Conservation (phyloP, 2,888 invertebrate species). For the Ectemnius lituratus region DNA sequence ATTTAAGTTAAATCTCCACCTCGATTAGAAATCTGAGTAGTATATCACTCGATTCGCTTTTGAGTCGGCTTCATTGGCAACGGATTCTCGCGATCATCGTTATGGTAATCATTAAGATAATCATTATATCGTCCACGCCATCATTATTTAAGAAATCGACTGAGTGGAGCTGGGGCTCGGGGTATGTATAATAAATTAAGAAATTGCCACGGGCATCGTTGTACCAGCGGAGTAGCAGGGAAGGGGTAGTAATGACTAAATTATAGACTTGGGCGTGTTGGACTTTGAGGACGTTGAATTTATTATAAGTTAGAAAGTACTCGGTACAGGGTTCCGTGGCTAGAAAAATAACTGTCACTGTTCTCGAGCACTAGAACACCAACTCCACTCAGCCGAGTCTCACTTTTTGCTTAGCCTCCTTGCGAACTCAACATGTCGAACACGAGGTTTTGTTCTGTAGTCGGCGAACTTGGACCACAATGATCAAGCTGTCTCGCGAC, state of each 20-base stretch:
- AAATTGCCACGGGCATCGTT: slow-evolving; percentile 39
- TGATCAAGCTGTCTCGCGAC: too few relatives aligned
- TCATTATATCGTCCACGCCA: slow-evolving; percentile 11
- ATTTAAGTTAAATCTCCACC: too few relatives aligned
- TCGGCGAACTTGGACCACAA: too few relatives aligned
- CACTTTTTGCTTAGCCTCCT: too few relatives aligned
- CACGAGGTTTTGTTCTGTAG: background rate
- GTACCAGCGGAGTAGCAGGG: slow-evolving; percentile 2
- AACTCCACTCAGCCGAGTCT: slow-evolving; percentile 1
- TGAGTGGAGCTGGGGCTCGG: background rate
- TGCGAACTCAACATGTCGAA: too few relatives aligned
- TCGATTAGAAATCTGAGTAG: too few relatives aligned
- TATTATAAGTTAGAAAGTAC: slow-evolving; percentile 28
- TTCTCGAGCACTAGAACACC: background rate
- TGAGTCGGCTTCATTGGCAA: too few relatives aligned
- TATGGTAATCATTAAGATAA: slow-evolving; percentile 4
- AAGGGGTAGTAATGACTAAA: slow-evolving; percentile 27
- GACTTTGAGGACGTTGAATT: slow-evolving; percentile 41
- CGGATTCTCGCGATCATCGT: background rate
- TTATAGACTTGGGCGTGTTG: slow-evolving; percentile 31
- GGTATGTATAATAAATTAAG: slow-evolving; percentile 50
- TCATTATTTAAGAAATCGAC: slow-evolving; percentile 9
- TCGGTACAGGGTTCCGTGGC: background rate
- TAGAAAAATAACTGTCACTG: background rate
- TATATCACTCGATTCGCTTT: too few relatives aligned